Base-by-base conservation (phyloP, 2,797 vertebrate genomes). In the Onychomys torridus region DNA sequence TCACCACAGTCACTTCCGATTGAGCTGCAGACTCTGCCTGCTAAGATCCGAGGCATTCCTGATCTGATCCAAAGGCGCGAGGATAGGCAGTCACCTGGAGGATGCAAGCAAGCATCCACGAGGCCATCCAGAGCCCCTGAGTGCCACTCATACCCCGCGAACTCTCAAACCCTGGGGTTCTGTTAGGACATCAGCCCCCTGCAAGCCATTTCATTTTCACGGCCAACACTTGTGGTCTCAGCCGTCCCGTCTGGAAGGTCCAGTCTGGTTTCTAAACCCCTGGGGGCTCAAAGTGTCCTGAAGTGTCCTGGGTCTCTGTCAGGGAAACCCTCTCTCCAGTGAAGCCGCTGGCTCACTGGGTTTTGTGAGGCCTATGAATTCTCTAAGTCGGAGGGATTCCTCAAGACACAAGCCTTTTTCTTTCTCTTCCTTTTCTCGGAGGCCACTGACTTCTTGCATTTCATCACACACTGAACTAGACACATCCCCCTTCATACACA, bases 241-340 rank as follows among this genome's bases (percentile, higher is more conserved):
- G 63, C 55, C 27, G 29, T 32, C 46, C 27, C 10, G 0, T 23
- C 89, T 67, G 69, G 29, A 89, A 34, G 14, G 0, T 1, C 46
- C 32, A 23, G 57, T 19, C 79, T 69, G 79, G 40, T 23, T 65
- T 12, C 49, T 5, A 78, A 79, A 5, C 77, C 69, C 57, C 29
- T 27, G 19, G 91, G 57, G 73, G 89, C 13, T 0, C 4, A 14
- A 40, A 13, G 25, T 14, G 79, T 92, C 90, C 94, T 5, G 21
- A 37, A 13, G 27, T 21, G 79, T 92, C 90, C 94, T 37, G 55
- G 57, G 61, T 57, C 67, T 37, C 46, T 37, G 40, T 25, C 61
- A 3, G 63, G 23, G 76, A 90, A 93, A 94, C 92, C 97, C 98
- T 98, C 96, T 87, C 4, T 97, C 69, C 71, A 77, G 40, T 78